These are phyloP conservation scores for Zoanthus sansibaricus DNA, from an alignment of 92 coral and sea anemone genomes.

Conservation along the genomic window DNA sequence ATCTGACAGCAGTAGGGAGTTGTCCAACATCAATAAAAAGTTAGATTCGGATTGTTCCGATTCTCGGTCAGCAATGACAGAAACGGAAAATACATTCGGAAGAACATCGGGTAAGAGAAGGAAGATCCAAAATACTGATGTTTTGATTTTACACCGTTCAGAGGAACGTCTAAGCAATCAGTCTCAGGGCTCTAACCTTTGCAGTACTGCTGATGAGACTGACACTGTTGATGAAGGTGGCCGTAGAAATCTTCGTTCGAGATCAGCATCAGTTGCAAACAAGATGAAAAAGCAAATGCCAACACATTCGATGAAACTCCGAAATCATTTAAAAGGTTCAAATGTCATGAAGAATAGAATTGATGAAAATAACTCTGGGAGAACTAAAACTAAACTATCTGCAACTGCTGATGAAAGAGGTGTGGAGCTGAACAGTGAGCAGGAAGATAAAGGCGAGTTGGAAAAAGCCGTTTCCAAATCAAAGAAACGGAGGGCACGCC, in stretches of 20 bases:
- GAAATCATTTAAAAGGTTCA: no score
- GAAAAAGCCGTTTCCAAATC: neutral
- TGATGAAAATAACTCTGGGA: neutral
- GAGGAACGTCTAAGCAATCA: no score
- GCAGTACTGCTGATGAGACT: no score
- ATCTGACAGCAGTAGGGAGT: neutral
- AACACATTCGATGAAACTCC: no score
- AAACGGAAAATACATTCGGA: neutral
- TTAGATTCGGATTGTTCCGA: neutral
- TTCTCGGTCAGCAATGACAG: neutral
- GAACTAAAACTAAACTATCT: neutral
- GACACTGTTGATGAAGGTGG: no score
- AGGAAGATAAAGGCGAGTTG: neutral
- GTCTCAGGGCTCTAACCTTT: no score
- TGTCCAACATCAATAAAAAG: neutral
- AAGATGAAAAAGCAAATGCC: neutral
- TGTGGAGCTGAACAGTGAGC: neutral
- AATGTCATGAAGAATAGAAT: neutral
- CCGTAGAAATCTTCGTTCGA: no score
- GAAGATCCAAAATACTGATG: no score
- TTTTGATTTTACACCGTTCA: no score
- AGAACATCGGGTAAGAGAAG: neutral
- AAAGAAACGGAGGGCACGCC: neutral
- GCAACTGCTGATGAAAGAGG: neutral
- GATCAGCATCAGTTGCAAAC: no score